Conservation (phyloP, 2,113 vertebrate genomes). For the Martes martes region DNA sequence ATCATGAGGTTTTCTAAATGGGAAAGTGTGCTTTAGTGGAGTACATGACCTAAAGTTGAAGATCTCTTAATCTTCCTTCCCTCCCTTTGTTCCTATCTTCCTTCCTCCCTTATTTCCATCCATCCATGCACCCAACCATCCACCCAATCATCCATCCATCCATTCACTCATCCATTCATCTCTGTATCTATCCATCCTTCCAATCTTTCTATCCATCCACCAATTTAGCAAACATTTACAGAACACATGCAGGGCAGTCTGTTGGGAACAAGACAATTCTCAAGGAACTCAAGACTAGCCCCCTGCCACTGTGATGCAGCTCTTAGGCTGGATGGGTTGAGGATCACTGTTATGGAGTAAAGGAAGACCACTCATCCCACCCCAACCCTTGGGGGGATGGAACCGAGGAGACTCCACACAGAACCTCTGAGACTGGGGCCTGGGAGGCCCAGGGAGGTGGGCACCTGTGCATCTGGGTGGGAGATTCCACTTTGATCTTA, state of each 20-base stretch:
- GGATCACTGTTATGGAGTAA: not conserved
- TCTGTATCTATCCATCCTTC: not conserved
- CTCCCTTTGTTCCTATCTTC: not conserved
- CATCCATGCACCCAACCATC: not conserved
- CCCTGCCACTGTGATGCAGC: not conserved
- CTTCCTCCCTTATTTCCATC: not conserved
- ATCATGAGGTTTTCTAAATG: not conserved
- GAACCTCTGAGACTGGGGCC: not conserved
- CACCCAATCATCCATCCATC: not conserved
- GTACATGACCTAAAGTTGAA: not conserved
- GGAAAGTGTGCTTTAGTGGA: not conserved
- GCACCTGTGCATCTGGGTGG: not conserved
- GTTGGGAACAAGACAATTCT: not conserved
- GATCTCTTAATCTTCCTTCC: not conserved
- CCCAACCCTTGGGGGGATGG: not conserved
- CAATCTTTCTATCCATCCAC: not conserved
- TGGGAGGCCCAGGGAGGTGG: not conserved
- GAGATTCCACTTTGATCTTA: not conserved
- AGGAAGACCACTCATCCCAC: not conserved
- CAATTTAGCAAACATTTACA: not conserved
- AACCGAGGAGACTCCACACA: not conserved
- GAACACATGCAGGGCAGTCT: not conserved
- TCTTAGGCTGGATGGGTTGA: not conserved
- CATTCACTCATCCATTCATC: not conserved
- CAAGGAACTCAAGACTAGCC: not conserved